Base-by-base conservation (phyloP, 2,888 invertebrate genomes). In the Ferdinandea cuprea region DNA sequence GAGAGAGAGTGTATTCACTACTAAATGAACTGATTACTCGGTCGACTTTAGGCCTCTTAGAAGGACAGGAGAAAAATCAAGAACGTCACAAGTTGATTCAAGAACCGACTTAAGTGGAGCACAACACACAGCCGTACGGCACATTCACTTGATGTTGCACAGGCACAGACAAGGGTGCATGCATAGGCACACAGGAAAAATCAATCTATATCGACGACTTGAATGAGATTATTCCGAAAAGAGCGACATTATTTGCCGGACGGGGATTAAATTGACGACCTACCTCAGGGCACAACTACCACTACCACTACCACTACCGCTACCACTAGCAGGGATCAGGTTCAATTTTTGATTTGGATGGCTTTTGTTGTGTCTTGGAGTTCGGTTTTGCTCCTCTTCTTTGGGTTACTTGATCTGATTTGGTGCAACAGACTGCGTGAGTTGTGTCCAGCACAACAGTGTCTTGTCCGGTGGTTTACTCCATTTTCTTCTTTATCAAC, bases 221-320 rank as follows among this genome's bases (percentile, higher is more conserved):
- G 81, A 80, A 85, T 73, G 73, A 59, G 74, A 83, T 85, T 85
- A 85, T 86, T 85, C 84, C 66, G 74, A 81, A 77, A 84, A 80
- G 63, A 85, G 71, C 78, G 84, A 86, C 85, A 78, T 79, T 86
- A 86, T 85, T 83, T 80, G 77, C 85, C 76, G 83, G 85, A 72
- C 63, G 68, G 63, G 86, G 86, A 86, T 86, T 86, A 86, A 86
- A 86, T 86, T 86, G 86, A 86, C 85, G 86, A 86, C 86, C 86
- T 86, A 86, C 86, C 86, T 86, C 86, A 86, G 86, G 83, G 83
- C 56, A 69, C 58, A 17, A 68, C 46, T 54, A 76, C 48, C 19
- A 48, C 52, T 8, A 58, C 15, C 15, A 6, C 48, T 11, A 58
- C 28, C 59, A 73, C 37, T 28, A 40, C 37, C 11, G 50, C n/a